Percentiles rank a stretch among this genome's conserved stretches.
Conservation (phyloP, 2,113 vertebrate genomes). For the Ceratotherium simum region DNA sequence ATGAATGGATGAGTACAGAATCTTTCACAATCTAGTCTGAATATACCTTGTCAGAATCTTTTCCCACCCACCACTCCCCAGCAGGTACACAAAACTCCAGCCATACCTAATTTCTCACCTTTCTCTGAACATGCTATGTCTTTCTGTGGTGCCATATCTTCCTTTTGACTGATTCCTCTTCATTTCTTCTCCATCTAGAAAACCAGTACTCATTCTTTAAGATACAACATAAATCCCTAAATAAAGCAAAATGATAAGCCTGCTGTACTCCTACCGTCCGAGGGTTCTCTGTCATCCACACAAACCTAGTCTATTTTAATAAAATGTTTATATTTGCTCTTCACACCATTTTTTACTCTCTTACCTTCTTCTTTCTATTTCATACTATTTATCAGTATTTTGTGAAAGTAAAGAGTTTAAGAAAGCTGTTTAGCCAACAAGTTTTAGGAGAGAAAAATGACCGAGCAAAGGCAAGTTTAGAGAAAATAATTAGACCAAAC, state of each 20-base stretch:
- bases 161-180: neutral
- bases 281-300: neutral
- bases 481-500: conserved; percentile 6
- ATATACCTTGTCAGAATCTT: neutral
- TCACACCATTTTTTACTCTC: neutral
- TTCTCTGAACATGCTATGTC: neutral
- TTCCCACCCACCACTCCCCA: neutral
- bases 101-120: neutral
- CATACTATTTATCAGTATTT: neutral
- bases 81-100: neutral
- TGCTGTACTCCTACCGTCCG: neutral
- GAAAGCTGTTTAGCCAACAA: neutral
- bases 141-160: neutral
- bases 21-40: neutral
- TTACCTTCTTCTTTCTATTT: conserved; percentile 23
- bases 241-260: neutral
- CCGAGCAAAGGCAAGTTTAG: neutral
- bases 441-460: neutral
- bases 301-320: neutral
- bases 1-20: neutral
- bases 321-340: neutral
- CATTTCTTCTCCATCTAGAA: neutral
- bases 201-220: neutral
- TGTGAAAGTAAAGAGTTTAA: neutral
- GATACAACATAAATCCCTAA: neutral